Base-by-base conservation (phyloP, 2,888 invertebrate species). In the Drosophila silvestris region DNA sequence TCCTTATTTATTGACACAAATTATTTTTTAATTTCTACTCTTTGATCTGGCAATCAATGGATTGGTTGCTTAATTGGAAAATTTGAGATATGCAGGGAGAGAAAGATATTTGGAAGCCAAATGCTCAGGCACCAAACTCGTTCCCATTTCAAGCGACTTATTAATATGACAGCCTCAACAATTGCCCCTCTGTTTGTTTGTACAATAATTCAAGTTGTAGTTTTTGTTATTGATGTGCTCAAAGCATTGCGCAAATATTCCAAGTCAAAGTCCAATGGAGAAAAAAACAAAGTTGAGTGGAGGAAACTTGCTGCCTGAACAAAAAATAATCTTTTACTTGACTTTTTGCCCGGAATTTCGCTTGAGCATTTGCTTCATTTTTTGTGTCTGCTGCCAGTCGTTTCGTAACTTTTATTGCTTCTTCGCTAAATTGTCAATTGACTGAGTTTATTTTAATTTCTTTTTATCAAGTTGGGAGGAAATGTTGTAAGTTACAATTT, bases 351-450 rank as follows among this genome's bases (percentile, higher is more conserved):
- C 70, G 80, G 80, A 75, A 79, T 82, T 79, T 57, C 59, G 39
- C 53, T 54, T 63, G 26, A 7, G 12, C n/a, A 14, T 52, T 47
- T 28, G 53, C 60, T 50, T 52, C 30, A 53, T 37, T 68, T 78
- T 66, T 78, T 62, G 51, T 69, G 12, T 54, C 76, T 62, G 58
- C 37, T 77, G 57, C 37, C 62, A 59, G 63, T 50, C 28, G 33
- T 64, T 58, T 79, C 56, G 63, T 78, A 60, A 79, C 57, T 76
- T 81, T 74, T 81, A 62, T 81, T 74, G 70, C 74, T 68, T 63
- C 71, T 77, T 68, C 67, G 57, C 67, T 84, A 77, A 81, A 83
- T 81, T 84, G 78, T 73, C 70, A 81, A 81, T 83, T 84, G 84
- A 84, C 68, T 64, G 61, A 70, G 63, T 28, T 47, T 47, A 47